Conservation (phyloP, 92 coral and sea anemone genomes). For the Heliopora coerulea region DNA sequence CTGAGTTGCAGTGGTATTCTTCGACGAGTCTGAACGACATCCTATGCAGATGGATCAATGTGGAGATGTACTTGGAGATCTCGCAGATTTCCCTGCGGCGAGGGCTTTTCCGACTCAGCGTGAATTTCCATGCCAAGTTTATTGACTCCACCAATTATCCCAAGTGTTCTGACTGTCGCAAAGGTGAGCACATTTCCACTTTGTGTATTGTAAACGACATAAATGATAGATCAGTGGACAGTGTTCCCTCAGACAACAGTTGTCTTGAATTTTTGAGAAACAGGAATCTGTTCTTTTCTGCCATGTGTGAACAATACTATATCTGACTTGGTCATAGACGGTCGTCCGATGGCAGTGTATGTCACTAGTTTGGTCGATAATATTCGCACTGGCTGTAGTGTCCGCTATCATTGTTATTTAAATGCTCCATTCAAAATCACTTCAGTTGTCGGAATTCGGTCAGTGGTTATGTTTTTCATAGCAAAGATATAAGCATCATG, state of each 20-base stretch:
- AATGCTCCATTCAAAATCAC: neutral
- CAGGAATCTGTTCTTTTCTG: neutral
- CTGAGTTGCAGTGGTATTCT: constrained; percentile 35
- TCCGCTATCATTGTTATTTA: neutral
- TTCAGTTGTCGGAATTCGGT: neutral
- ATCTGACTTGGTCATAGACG: neutral
- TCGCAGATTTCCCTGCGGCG: constrained; percentile 1
- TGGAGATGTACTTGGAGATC: constrained; percentile 11
- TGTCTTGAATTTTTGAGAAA: neutral
- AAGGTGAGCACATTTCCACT: neutral
- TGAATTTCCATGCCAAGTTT: neutral
- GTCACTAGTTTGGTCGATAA: neutral
- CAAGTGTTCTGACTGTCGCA: neutral
- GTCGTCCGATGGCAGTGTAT: neutral
- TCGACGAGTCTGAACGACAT: constrained; percentile 24
- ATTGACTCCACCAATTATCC: neutral
- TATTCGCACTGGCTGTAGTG: constrained; percentile 1
- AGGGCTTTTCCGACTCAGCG: neutral
- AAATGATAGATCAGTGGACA: neutral
- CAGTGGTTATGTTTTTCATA: neutral
- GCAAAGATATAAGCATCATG: neutral
- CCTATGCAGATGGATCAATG: constrained; percentile 15
- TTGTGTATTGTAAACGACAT: neutral
- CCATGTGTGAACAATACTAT: neutral
- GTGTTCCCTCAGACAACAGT: neutral